Evolutionary conservation across 1,140 invertebrate species (phyloP).

Genomic region (Drosophila takahashii): DNA sequence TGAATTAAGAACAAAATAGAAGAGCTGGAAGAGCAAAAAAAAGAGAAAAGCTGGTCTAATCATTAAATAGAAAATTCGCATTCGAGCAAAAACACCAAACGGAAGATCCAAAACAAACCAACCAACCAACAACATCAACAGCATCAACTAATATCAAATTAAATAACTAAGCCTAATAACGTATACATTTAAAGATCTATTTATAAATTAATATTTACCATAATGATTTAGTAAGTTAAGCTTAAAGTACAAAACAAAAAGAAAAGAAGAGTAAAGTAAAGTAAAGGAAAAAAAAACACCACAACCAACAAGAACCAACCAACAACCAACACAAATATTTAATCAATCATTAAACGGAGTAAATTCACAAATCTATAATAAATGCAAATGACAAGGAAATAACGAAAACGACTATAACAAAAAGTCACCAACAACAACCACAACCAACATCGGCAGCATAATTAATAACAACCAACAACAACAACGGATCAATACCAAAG

Average conservation of each 20-base stretch:
- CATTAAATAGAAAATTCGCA: conserved; percentile 40
- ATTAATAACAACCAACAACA: conserved; percentile 58
- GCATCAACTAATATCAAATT: conserved; percentile 82
- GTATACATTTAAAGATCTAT: conserved; percentile 55
- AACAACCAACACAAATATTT: conserved; percentile 38
- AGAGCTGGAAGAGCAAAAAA: conserved; percentile 26
- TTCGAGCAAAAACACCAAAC: conserved; percentile 40
- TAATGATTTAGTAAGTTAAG: conserved; percentile 80
- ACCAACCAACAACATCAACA: conserved; percentile 61
- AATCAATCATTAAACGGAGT: conserved; percentile 68
- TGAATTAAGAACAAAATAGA: conserved; percentile 46
- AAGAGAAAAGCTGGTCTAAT: conserved; percentile 20
- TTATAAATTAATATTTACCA: conserved; percentile 68
- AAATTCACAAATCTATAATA: conserved; percentile 64
- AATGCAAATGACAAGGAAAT: conserved; percentile 70
- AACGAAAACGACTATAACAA: conserved; percentile 48
- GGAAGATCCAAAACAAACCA: conserved; percentile 47
- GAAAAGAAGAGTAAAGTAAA: conserved; percentile 14
- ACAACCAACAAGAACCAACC: conserved; percentile 23
- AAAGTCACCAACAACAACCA: conserved; percentile 34
- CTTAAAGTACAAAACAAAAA: conserved; percentile 74
- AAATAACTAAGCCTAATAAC: conserved; percentile 63
- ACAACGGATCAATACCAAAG: conserved; percentile 85
- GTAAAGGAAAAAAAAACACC: conserved; percentile 51
- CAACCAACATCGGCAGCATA: conserved; percentile 42